Conservation (phyloP, 2,797 vertebrate species). For the Acanthurus tractus region DNA sequence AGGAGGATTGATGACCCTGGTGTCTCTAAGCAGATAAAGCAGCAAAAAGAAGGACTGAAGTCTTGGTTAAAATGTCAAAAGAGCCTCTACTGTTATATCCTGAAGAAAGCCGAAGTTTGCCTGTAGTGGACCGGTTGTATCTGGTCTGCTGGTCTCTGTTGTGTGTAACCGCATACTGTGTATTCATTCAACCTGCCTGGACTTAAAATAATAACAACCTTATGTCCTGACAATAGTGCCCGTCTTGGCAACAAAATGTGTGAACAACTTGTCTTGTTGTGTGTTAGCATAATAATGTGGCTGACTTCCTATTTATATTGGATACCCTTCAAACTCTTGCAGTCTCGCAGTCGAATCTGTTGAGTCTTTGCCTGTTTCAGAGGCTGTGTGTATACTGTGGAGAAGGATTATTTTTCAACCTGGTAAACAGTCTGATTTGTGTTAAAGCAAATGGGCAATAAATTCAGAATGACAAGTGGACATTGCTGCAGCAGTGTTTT, state of each 20-base stretch:
- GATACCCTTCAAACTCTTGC: neutral
- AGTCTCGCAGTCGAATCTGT: neutral
- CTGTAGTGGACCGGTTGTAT: constrained; percentile 8
- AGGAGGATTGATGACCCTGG: neutral
- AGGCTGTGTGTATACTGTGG: neutral
- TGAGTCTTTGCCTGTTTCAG: neutral
- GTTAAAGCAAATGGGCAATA: neutral
- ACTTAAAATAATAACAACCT: neutral
- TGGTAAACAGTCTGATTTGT: neutral
- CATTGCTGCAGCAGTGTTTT: neutral
- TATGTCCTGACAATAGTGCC: constrained; percentile 6
- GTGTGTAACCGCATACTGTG: neutral
- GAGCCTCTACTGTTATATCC: neutral
- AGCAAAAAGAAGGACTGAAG: neutral
- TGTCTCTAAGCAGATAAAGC: constrained; percentile 4
- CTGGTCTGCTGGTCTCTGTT: constrained; percentile 2
- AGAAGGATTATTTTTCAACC: neutral
- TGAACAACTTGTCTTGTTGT: neutral
- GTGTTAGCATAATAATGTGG: neutral
- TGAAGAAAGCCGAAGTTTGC: constrained; percentile 1
- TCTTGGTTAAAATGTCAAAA: constrained; percentile 1
- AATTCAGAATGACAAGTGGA: neutral
- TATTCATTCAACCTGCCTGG: neutral
- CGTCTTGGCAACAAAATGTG: constrained; percentile 5
- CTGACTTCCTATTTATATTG: constrained; percentile 24